Evolutionary conservation across 2,113 vertebrate genomes (phyloP).

Genomic region (Grammomys surdaster): DNA sequence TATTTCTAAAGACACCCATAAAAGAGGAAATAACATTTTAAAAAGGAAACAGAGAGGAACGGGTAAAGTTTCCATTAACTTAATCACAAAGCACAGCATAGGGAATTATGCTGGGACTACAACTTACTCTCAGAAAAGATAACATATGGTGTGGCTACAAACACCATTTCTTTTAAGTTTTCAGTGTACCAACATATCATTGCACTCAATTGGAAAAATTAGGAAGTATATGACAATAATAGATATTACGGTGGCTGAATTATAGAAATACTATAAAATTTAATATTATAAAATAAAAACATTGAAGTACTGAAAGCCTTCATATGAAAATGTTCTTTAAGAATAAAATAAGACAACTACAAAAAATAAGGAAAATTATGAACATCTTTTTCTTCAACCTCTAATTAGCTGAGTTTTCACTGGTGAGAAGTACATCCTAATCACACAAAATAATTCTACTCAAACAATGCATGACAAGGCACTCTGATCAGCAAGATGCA

Average conservation of each 20-base stretch:
- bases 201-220: neutral
- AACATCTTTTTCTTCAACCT: neutral
- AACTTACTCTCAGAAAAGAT: neutral
- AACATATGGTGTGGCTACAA: neutral
- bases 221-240: neutral
- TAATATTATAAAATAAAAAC: neutral
- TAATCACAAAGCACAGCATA: neutral
- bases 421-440: neutral
- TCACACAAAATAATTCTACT: neutral
- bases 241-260: neutral
- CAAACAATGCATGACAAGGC: neutral
- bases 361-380: conserved; percentile 9
- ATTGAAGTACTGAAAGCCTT: neutral
- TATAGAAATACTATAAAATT: neutral
- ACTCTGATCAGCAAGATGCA: neutral
- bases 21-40: too few species aligned
- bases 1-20: neutral
- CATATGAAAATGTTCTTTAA: neutral
- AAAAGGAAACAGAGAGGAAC: neutral
- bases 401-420: neutral
- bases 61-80: neutral
- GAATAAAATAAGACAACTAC: conserved; percentile 3
- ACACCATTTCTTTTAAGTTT: neutral
- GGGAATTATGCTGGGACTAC: neutral
- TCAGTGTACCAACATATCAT: neutral